Evolutionary conservation across 2,888 invertebrate genomes (phyloP).

Genomic region (Periphyllus acericola): DNA sequence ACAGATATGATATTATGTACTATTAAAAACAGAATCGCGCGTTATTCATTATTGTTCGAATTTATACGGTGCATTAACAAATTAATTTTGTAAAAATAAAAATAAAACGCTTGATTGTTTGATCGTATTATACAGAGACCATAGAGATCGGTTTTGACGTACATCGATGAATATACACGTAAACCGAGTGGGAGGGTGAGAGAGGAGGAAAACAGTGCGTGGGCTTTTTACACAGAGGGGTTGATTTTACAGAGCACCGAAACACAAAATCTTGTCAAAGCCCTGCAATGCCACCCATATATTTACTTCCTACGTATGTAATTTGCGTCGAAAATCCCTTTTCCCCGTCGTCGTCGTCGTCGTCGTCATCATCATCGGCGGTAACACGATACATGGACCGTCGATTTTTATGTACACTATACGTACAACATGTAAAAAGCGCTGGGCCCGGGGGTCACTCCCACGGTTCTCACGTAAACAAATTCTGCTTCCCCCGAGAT

Average conservation of each 20-base stretch:
- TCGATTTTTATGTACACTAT: conserved; percentile 28
- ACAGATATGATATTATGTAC: too few relatives aligned
- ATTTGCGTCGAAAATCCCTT: conserved; percentile 36
- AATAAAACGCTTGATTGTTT: not conserved
- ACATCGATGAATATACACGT: not conserved
- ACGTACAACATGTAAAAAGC: conserved; percentile 27
- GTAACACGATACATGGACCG: conserved; percentile 55
- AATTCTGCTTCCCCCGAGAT: conserved; percentile 38
- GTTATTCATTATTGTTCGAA: not conserved
- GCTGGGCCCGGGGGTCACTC: conserved; percentile 46
- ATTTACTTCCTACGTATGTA: conserved; percentile 9
- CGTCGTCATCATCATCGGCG: not conserved
- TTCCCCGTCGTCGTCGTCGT: not conserved
- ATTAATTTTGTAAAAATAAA: not conserved
- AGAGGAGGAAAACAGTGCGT: not conserved
- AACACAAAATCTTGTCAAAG: not conserved
- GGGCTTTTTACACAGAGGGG: not conserved
- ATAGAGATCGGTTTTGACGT: not conserved
- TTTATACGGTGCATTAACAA: not conserved
- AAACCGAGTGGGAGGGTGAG: not conserved
- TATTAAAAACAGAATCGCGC: not conserved
- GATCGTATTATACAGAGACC: not conserved
- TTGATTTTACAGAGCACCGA: not conserved
- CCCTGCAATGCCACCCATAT: not conserved
- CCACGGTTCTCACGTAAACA: conserved; percentile 61